Base-by-base conservation (phyloP, 2,888 invertebrate species). In the Latheticus oryzae region DNA sequence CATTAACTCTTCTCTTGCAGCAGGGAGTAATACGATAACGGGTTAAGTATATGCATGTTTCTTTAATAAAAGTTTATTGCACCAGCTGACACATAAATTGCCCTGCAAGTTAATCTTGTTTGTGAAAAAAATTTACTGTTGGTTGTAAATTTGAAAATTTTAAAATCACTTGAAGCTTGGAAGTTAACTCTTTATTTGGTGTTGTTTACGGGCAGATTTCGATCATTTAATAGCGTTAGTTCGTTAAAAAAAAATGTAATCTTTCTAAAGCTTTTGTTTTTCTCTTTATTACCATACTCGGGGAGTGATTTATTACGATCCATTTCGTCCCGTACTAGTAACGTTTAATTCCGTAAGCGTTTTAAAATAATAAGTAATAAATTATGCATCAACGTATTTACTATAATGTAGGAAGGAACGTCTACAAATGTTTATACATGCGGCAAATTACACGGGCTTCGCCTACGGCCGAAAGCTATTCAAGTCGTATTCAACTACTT, bases 361-460 rank as follows among this genome's bases (percentile, higher is more conserved):
- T 42, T 52, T 52, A 52, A 42, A 42, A 42, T 52, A 51, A 51
- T 51, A 35, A 30, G 17, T 51, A 5, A 52, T 52, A 52, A 52
- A 52, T 51, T 51, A 51, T 51, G 38, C 51, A 51, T 38, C 40
- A 30, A 12, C 38, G 12, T 51, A 37, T 51, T 51, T 40, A 40
- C 38, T 47, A 21, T 24, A 21, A 19, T 40, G 38, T 38, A 51
- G 51, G 51, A 51, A 38, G 40, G 30, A 28, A 8, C 51, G 38
- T 28, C 40, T 38, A 28, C 37, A 37, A 45, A 45, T 17, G 43
- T 15, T 43, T 43, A 30, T 40, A 43, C 42, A 42, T 42, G 21
- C 45, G 45, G 45, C 32, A 23, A 45, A 32, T 45, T 33, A 33
- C 33, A 35, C 19, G 35, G 48, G 33, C 7, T 28, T 35, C 48